Conservation (phyloP, 1,140 invertebrate genomes). For the Maconellicoccus hirsutus region DNA sequence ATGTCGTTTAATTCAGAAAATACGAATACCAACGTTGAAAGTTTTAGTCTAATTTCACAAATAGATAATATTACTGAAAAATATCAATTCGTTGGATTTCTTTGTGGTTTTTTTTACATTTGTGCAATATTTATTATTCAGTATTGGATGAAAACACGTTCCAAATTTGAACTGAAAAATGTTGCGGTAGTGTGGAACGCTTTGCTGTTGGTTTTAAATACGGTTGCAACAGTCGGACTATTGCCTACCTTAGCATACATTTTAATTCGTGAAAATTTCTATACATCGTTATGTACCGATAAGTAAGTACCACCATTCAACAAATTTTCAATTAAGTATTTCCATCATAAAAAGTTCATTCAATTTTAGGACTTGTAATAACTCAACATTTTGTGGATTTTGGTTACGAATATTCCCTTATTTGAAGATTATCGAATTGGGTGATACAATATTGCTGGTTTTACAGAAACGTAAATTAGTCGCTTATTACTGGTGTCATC, state of each 20-base stretch:
- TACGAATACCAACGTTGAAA: not conserved
- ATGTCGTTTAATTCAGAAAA: not conserved
- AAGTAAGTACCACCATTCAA: too few species aligned
- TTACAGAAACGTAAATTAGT: conserved; percentile 6
- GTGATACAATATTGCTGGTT: not conserved
- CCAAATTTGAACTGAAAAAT: not conserved
- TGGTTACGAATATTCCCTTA: not conserved
- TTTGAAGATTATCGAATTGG: conserved; percentile 6
- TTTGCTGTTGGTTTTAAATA: not conserved
- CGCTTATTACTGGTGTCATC: conserved; percentile 6
- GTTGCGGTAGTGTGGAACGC: not conserved
- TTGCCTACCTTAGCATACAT: not conserved
- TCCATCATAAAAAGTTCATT: not conserved
- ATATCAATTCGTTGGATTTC: not conserved
- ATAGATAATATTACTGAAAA: not conserved
- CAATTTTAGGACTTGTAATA: not conserved
- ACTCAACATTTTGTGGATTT: not conserved
- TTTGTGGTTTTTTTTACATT: not conserved
- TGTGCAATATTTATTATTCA: not conserved
- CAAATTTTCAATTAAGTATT: too few species aligned
- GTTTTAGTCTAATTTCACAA: not conserved
- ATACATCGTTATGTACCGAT: not conserved
- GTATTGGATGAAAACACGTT: not conserved
- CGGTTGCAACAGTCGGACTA: not conserved
- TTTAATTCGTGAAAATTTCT: not conserved